Percentiles rank a stretch among this genome's conserved stretches.
phyloP scores from a whole-genome alignment of 2,113 vertebrate species.

The Engystomops pustulosus region DNA sequence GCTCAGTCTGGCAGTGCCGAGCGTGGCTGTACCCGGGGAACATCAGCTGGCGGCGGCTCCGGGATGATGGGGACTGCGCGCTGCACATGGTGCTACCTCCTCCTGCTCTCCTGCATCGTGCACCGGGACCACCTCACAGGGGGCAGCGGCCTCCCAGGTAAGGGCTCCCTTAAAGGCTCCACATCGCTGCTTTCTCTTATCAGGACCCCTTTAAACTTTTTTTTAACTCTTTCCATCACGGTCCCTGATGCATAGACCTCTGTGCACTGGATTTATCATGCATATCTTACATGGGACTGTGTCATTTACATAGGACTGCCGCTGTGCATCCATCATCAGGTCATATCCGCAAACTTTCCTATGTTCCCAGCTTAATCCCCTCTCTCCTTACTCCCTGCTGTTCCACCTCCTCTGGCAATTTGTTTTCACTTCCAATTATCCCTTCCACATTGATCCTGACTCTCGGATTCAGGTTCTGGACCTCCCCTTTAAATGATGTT shows the following conservation, averaged over 20 bases:
- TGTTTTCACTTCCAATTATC: background rate
- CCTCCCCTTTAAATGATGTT: background rate
- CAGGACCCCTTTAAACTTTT: background rate
- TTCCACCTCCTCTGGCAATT: background rate
- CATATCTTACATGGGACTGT: background rate
- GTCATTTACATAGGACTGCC: background rate
- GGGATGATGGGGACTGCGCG: constrained; percentile 81
- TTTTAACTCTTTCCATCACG: background rate
- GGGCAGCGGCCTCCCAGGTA: constrained; percentile 83
- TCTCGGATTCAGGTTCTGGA: background rate
- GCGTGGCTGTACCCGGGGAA: constrained; percentile 75
- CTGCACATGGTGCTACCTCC: constrained; percentile 77
- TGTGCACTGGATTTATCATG: background rate
- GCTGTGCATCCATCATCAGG: background rate
- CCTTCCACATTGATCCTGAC: background rate
- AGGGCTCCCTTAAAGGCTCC: constrained; percentile 61
- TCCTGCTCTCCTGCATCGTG: constrained; percentile 80
- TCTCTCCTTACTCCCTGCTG: background rate
- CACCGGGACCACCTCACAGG: constrained; percentile 78
- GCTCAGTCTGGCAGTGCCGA: constrained; percentile 68
- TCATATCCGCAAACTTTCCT: background rate
- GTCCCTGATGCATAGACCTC: background rate
- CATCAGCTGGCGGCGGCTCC: constrained; percentile 70
- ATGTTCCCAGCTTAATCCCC: background rate
- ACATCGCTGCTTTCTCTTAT: background rate